Base-by-base conservation (phyloP, 2,113 vertebrate genomes). In the Cebus imitator region DNA sequence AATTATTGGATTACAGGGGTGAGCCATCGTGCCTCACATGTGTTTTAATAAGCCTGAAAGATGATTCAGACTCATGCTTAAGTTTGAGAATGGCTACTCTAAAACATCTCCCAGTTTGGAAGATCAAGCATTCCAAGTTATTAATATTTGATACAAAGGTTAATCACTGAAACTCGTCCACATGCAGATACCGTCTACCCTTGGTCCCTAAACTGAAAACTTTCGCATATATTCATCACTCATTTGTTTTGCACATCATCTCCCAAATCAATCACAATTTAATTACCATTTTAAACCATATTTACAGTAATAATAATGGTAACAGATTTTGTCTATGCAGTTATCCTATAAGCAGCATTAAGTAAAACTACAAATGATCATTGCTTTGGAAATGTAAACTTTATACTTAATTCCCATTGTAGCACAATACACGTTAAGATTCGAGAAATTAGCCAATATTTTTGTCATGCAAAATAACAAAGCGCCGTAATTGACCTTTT, bases 331-430 rank as follows among this genome's bases (percentile, higher is more conserved):
- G 91, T 61, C 16, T 72, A 27, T 70, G 25, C 37, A 73, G 21
- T 55, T 66, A 68, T 78, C 32, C 45, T 66, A 48, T 68, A 37
- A 55, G 25, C 4, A 73, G 1, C 48, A 16, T 35, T 87, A 64
- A 55, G 55, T 94, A 48, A 81, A 70, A 92, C 86, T 86, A 91
- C 37, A 75, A 43, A 73, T 27, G n/a, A 52, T 90, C 68, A 25
- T 93, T 68, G 45, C 21, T 32, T 90, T 95, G 40, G 40, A 88
- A 90, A 73, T 81, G 10, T 32, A 79, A 97, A 70, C 21, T 85
- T 89, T 37, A 64, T 73, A 88, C 20, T 35, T 32, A 72, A 84
- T 25, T 3, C 11, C 35, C 20, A 23, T 14, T 75, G 21, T 27
- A 43, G 17, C 45, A 48, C 5, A 58, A 61, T 7, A 73, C 45